Evolutionary conservation across 1,140 invertebrate species (phyloP).

Genomic region (Zaprionus kolodkinae): DNA sequence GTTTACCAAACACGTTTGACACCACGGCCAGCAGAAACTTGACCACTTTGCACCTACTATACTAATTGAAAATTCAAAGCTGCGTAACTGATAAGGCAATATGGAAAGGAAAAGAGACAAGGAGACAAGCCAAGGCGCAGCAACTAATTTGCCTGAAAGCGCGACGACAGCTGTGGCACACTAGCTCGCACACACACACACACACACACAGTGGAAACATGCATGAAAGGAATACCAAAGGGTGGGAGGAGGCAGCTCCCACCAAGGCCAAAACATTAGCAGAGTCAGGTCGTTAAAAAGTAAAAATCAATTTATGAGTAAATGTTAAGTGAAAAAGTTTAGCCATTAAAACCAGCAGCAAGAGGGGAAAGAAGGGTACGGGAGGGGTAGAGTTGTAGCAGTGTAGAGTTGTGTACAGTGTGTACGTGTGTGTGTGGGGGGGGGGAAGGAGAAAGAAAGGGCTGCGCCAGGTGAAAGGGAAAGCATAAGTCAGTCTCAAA

Average conservation of each 20-base stretch:
- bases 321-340: slow-evolving; percentile 83
- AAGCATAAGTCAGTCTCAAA: slow-evolving; percentile 24
- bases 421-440: background rate
- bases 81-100: slow-evolving; percentile 66
- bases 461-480: slow-evolving; percentile 9
- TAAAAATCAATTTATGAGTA: slow-evolving; percentile 83
- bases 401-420: slow-evolving; percentile 4
- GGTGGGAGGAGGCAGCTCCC: background rate
- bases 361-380: background rate
- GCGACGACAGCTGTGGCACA: slow-evolving; percentile 20
- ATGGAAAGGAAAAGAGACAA: no score
- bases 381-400: slow-evolving; percentile 9
- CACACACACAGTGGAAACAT: slow-evolving; percentile 24
- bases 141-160: slow-evolving; percentile 45
- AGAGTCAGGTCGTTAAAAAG: slow-evolving; percentile 74
- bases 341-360: slow-evolving; percentile 67
- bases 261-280: slow-evolving; percentile 47
- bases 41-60: slow-evolving; percentile 70
- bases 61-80: slow-evolving; percentile 79
- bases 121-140: slow-evolving; percentile 26
- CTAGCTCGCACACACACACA: background rate
- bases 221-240: slow-evolving; percentile 22
- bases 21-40: slow-evolving; percentile 55
- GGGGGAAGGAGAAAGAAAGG: slow-evolving; percentile 10
- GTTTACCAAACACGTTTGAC: slow-evolving; percentile 77